Conservation (phyloP, 2,113 vertebrate genomes). For the Salvelinus sp. region DNA sequence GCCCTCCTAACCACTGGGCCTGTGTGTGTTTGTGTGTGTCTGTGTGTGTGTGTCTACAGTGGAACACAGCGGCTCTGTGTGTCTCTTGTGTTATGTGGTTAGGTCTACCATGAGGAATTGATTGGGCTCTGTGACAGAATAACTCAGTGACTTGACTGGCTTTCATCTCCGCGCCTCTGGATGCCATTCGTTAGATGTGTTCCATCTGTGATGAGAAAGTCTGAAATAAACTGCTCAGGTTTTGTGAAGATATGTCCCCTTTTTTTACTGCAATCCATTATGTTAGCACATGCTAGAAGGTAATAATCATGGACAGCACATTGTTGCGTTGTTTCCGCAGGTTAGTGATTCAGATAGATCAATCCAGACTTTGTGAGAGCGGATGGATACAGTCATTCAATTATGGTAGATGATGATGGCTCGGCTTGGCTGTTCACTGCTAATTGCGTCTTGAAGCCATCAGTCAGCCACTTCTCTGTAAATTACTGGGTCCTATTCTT, state of each 20-base stretch:
- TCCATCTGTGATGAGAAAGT: slow-evolving; percentile 20
- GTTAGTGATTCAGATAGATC: no score
- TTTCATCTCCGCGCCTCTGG: neutral
- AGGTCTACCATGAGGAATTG: neutral
- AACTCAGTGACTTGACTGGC: neutral
- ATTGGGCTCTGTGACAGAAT: neutral
- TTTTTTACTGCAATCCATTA: neutral
- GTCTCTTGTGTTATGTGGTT: neutral
- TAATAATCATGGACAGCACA: no score
- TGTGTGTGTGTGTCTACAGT: neutral
- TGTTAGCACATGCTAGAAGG: neutral
- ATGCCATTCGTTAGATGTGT: slow-evolving; percentile 28
- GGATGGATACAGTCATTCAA: neutral
- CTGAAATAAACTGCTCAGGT: neutral
- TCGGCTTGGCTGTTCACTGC: neutral
- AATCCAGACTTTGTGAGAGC: neutral
- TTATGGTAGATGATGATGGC: neutral
- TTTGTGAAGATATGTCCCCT: neutral
- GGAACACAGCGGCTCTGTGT: neutral
- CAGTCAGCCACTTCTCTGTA: slow-evolving; percentile 1
- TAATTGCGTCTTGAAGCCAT: neutral
- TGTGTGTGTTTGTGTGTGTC: no score
- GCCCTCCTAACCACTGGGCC: neutral
- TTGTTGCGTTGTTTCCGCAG: no score
- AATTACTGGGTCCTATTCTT: neutral